phyloP scores from a whole-genome alignment of 2,113 vertebrate species.

The Hemiprocne comata region DNA sequence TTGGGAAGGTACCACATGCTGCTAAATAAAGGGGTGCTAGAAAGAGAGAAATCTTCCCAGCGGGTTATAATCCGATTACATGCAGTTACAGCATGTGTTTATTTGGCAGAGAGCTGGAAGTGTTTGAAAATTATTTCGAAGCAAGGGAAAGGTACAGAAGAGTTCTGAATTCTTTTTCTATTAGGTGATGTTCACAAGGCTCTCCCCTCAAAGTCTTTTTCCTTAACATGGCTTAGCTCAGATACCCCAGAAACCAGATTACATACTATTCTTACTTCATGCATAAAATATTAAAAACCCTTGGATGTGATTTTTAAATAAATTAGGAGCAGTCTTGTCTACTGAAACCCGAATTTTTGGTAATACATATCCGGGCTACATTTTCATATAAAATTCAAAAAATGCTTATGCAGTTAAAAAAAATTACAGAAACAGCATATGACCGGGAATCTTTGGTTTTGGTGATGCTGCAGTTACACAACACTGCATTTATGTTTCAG shows the following conservation, averaged over 20 bases:
- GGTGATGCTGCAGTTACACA: slow-evolving; percentile 51
- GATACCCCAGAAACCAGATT: slow-evolving; percentile 59
- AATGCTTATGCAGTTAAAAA: neutral
- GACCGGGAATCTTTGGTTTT: neutral
- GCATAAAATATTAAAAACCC: slow-evolving; percentile 35
- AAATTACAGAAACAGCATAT: neutral
- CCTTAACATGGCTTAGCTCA: slow-evolving; percentile 28
- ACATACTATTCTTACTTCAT: slow-evolving; percentile 49
- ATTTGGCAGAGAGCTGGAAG: neutral
- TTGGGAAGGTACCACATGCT: slow-evolving; percentile 82
- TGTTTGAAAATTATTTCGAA: neutral
- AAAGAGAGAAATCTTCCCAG: neutral
- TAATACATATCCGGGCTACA: neutral
- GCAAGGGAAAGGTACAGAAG: neutral
- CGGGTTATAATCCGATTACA: neutral
- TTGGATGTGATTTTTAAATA: neutral
- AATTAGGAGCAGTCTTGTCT: neutral
- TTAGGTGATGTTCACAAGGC: neutral
- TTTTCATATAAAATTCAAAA: neutral
- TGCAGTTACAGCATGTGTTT: neutral
- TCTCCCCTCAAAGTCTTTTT: slow-evolving; percentile 26
- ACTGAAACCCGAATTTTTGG: neutral
- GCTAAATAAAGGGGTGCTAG: slow-evolving; percentile 55
- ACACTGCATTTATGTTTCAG: neutral
- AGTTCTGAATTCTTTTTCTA: neutral